Base-by-base conservation (phyloP, 2,888 invertebrate species). In the Oligia latruncula region DNA sequence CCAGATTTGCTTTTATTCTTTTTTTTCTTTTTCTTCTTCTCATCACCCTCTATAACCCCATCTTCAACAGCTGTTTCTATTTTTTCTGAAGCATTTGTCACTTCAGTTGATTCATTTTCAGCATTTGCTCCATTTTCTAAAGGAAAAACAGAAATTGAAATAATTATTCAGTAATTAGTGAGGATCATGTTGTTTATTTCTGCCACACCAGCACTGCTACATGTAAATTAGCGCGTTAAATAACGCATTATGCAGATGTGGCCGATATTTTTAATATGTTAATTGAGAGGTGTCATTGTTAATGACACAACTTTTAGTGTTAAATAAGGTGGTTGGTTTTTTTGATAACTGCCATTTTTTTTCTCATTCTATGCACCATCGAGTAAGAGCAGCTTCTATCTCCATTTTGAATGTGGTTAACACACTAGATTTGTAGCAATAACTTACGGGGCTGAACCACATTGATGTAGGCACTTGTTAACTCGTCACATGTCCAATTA, bases 1-100 rank as follows among this genome's bases (percentile, higher is more conserved):
- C 94, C 90, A 75, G 97, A 96, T 86, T 97, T 97, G 81, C 97
- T 97, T 90, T 97, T 97, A 86, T 97, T 97, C 94, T 98, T 98
- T 95, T 98, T 98, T 91, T 98, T 97, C 89, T 98, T 97, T 91
- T 97, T 97, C 79, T 97, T 97, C 90, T 97, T 97, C 46, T 97
- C 97, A 85, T 97, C 97, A 78, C 96, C 96, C 87, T 97, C 97
- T 79, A 95, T 95, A 85, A 92, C 93, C 85, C 95, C 94, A 84
- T 97, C 97, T 49, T 95, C 95, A 64, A 97, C 95, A 78, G 97
- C 91, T 64, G 96, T 93, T 85, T 93, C 91, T n/a, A 93, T 87
- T 89, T 95, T 95, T 89, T 95, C 92, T 49, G 90, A 78, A 60
- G 90, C 71, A 85, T 92, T 90, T 80, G 80, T 88, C 5, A 90